A percentile compares a stretch with the other conserved stretches of the same genome.
Conservation (phyloP, 2,113 vertebrate species). For the Catharus fuscescens region DNA sequence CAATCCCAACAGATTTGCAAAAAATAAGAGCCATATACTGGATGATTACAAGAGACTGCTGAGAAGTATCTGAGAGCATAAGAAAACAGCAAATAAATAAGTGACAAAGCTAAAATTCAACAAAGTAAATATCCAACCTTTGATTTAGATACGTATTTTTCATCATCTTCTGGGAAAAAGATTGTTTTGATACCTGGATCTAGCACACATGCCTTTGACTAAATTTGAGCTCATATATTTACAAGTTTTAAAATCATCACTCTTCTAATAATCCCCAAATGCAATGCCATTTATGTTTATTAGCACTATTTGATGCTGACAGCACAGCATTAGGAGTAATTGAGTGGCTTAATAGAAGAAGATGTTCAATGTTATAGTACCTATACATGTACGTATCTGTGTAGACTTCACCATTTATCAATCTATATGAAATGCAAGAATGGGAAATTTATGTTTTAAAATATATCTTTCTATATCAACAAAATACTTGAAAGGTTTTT, state of each 20-base stretch:
- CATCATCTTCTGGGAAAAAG: neutral
- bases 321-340: neutral
- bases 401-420: neutral
- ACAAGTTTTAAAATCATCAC: neutral
- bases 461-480: neutral
- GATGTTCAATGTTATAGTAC: neutral
- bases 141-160: neutral
- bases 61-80: neutral
- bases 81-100: neutral
- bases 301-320: neutral
- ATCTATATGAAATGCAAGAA: neutral
- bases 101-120: neutral
- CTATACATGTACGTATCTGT: rapidly evolving
- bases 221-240: neutral
- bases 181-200: neutral
- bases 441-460: neutral
- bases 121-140: neutral
- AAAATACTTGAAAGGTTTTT: neutral
- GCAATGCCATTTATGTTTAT: neutral
- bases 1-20: neutral
- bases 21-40: neutral
- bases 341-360: neutral
- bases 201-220: neutral
- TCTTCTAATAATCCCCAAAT: neutral
- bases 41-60: neutral